Evolutionary conservation across 2,797 vertebrate genomes (phyloP).

Genomic region (Merluccius polli): DNA sequence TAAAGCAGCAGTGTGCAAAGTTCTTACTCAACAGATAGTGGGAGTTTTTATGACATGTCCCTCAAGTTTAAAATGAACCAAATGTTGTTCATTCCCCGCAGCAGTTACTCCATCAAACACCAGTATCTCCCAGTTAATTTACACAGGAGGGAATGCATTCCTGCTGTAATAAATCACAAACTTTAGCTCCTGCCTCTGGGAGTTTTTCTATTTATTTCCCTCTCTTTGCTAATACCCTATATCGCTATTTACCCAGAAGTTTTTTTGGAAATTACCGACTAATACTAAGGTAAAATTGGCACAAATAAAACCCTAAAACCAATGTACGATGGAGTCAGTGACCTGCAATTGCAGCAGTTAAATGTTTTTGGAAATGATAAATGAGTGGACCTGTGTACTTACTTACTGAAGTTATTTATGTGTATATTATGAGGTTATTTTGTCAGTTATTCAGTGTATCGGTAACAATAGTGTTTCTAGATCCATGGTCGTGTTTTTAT

Average conservation of each 20-base stretch:
- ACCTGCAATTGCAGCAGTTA: neutral
- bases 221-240: neutral
- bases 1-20: neutral
- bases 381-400: neutral
- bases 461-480: neutral
- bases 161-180: neutral
- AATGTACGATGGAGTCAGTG: neutral
- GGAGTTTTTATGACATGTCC: neutral
- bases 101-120: neutral
- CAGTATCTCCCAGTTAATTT: neutral
- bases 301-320: neutral
- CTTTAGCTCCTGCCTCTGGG: neutral
- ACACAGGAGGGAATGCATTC: constrained; percentile 2
- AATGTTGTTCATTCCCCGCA: neutral
- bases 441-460: neutral
- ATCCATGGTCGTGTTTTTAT: constrained; percentile 2
- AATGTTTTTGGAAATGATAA: constrained; percentile 1
- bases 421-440: neutral
- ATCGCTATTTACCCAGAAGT: constrained; percentile 1
- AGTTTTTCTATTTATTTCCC: neutral
- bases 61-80: neutral
- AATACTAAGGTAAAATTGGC: neutral
- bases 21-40: neutral
- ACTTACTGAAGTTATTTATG: neutral
- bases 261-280: neutral